Base-by-base conservation (phyloP, 1,140 invertebrate genomes). In the Penaeus vannamei region DNA sequence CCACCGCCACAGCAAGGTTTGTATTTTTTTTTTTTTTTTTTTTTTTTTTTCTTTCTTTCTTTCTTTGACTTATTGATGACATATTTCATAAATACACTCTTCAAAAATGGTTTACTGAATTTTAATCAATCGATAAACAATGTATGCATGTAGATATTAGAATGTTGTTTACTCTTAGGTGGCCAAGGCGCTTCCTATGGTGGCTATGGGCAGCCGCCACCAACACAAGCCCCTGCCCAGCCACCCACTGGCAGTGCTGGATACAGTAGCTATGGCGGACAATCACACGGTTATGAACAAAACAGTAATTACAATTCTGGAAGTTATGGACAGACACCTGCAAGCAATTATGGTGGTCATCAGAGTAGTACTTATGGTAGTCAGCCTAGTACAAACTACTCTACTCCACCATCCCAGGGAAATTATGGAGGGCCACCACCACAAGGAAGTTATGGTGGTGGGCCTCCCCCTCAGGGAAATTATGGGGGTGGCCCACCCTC, bases 391-490 rank as follows among this genome's bases (percentile, higher is more conserved):
- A 61, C 87, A 79, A 89, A 76, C 87, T 89, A 89, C 77, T 86
- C 90, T 46, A 62, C 66, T 59, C 60, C 87, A 29, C 90, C 81
- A 72, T 87, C 87, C 53, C 86, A 89, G 53, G 90, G 90, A 69
- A 89, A 53, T 59, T 91, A 91, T 89, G 90, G 90, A 26, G 86
- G 90, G 23, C 85, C 90, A n/a, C 90, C 90, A 26, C 89, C 89
- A n/a, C 86, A 89, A 61, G 90, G 90, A 69, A 89, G 42, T 59
- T 91, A 91, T 89, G 90, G 90, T 46, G 86, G 90, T 26, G 82
- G 85, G 17, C 90, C 90, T 36, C 89, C 89, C 22, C 86, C 86
- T 53, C 87, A 84, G 62, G 82, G 83, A 80, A 85, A 64, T 72
- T 85, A 85, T 85, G 82, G 83, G n/a, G 87, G 87, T 62, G 87